These are phyloP conservation scores for Saccostrea cuccullata DNA, from an alignment of 1,140 invertebrate genomes.

Conservation along the genomic window DNA sequence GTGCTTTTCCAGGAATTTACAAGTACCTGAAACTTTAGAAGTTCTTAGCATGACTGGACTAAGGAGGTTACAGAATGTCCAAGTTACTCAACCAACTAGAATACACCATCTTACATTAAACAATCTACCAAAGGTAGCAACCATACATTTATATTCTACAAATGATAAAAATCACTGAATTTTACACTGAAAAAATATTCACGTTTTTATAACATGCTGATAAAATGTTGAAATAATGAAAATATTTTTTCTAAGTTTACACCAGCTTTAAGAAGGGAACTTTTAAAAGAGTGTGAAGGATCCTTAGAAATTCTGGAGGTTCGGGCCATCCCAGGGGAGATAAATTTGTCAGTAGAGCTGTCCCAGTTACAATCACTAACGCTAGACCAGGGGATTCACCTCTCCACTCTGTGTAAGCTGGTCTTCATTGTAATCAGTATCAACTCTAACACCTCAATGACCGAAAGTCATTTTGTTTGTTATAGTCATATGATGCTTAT, in stretches of 20 bases:
- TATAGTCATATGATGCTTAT: neutral
- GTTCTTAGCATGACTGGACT: constrained; percentile 8
- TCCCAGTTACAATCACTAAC: constrained; percentile 44
- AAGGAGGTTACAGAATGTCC: constrained; percentile 35
- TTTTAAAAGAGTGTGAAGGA: constrained; percentile 42
- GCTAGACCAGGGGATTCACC: constrained; percentile 54
- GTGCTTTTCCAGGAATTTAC: neutral
- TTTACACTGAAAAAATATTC: too few species aligned
- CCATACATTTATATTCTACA: too few species aligned
- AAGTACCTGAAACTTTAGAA: neutral
- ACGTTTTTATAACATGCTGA: neutral
- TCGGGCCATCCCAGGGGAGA: constrained; percentile 54
- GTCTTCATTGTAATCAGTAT: neutral
- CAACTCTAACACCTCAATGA: neutral
- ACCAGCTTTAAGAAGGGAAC: constrained; percentile 43
- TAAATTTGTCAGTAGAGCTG: constrained; percentile 37
- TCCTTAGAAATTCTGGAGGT: constrained; percentile 49
- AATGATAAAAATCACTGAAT: too few species aligned
- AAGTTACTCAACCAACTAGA: constrained; percentile 40
- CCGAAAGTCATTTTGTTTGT: neutral
- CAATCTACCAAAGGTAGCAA: constrained; percentile 52
- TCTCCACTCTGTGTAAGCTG: constrained; percentile 45
- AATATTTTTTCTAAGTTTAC: constrained; percentile 46
- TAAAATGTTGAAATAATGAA: neutral
- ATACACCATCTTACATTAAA: constrained; percentile 50